Base-by-base conservation (phyloP, 2,888 invertebrate genomes). In the Nomada hirtipes region DNA sequence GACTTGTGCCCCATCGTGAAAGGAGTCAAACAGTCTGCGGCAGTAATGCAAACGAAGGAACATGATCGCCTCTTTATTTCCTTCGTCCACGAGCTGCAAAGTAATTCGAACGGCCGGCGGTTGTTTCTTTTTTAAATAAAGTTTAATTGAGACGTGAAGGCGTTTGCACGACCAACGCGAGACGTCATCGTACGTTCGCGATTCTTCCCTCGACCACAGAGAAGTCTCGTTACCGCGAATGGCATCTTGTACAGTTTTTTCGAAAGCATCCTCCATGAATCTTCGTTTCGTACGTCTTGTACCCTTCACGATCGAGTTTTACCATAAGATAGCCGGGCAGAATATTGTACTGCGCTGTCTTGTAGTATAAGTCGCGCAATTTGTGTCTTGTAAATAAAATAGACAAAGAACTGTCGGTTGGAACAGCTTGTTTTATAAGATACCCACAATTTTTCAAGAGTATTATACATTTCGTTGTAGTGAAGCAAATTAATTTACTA, bases 121-220 rank as follows among this genome's bases (percentile, higher is more conserved):
- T 63, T 80, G 61, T 72, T 71, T 68, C 20, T 63, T n/a, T 73
- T 65, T 55, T 13, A 67, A 78, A 60, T 59, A 55, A 47, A 69
- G 69, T 86, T 88, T 87, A 88, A 88, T 88, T 88, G 84, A 89
- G 87, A 87, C 76, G 75, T 75, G 78, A 72, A 75, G 75, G 67
- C 67, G 74, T 59, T 59, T 26, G 47, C 42, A 47, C 47, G 76
- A 44, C 44, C 59, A 53, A 52, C 57, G 75, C 84, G 86, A 83
- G 87, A 80, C 87, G 68, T 18, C 76, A 50, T 23, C 23, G 60
- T 36, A 64, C 65, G 59, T 65, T 26, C 44, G n/a, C 55, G 59
- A 64, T 72, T 42, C 64, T 63, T 60, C 26, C 20, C 42, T 23
- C 29, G 47, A 18, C 7, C 55, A 42, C 53, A 18, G 59, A 26